Conservation (phyloP, 1,140 invertebrate genomes). For the Eubasilissa regina region DNA sequence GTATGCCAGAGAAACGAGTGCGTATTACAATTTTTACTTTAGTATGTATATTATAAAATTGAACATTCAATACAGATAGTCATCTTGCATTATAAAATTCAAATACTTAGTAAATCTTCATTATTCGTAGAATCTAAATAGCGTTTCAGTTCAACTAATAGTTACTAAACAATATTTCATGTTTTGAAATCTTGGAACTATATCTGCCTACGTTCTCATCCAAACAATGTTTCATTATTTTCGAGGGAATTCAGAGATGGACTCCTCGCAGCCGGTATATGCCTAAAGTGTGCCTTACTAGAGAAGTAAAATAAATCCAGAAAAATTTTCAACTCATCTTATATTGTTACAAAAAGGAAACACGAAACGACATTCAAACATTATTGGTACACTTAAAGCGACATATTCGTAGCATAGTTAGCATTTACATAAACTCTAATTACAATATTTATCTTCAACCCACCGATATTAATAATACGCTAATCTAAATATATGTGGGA, state of each 20-base stretch:
- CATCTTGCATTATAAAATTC: neutral
- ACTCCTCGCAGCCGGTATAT: no score
- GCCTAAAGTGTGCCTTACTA: no score
- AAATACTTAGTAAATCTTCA: neutral
- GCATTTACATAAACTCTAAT: constrained; percentile 24
- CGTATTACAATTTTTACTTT: constrained; percentile 6
- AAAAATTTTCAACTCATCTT: neutral
- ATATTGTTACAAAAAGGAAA: constrained; percentile 8
- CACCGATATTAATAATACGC: constrained; percentile 8
- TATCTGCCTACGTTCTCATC: no score
- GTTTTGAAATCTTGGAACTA: no score
- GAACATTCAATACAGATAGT: constrained; percentile 7
- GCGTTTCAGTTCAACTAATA: neutral
- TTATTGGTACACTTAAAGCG: constrained; percentile 40
- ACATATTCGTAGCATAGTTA: constrained; percentile 21
- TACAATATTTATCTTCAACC: constrained; percentile 20
- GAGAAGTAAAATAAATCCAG: no score
- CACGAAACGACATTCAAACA: constrained; percentile 31
- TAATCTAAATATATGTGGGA: neutral
- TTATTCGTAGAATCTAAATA: neutral
- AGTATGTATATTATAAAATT: constrained; percentile 10
- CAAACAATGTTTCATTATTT: no score
- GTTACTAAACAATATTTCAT: no score
- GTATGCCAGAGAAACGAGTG: constrained; percentile 47
- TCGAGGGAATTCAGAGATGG: no score